Evolutionary conservation across 2,888 invertebrate genomes (phyloP).

Genomic region (Chrysolina americana): DNA sequence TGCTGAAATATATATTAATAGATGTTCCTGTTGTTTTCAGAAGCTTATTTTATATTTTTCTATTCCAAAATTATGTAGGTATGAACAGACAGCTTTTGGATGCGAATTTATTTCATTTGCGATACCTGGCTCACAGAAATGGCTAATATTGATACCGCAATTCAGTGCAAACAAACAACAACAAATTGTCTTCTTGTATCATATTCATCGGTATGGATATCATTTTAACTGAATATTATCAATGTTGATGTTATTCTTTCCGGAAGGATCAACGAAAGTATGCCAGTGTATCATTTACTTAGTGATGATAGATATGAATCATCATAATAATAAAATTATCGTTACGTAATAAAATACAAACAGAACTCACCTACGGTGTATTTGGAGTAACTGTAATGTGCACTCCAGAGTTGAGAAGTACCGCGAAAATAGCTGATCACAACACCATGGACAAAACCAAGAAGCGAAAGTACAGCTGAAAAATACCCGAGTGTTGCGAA

Average conservation of each 20-base stretch:
- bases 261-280: background rate
- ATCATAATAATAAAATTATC: background rate
- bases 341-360: background rate
- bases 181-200: too few species aligned
- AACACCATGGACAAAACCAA: slow-evolving; percentile 69
- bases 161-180: too few species aligned
- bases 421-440: slow-evolving; percentile 71
- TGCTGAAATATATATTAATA: too few species aligned
- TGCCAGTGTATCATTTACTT: slow-evolving; percentile 3
- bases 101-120: too few species aligned
- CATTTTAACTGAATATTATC: too few species aligned
- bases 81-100: too few species aligned
- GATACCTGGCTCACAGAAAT: too few species aligned
- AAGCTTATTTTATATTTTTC: too few species aligned
- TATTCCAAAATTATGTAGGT: too few species aligned
- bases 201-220: too few species aligned
- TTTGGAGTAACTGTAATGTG: slow-evolving; percentile 68
- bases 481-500: slow-evolving; percentile 70
- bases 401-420: slow-evolving; percentile 71
- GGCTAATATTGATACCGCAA: too few species aligned
- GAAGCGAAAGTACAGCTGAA: slow-evolving; percentile 66
- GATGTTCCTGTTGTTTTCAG: too few species aligned
- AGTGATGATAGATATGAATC: slow-evolving; percentile 1
- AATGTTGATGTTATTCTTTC: background rate
- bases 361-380: slow-evolving; percentile 68